Evolutionary conservation across 2,797 vertebrate genomes (phyloP).

Genomic region (Gila robusta): DNA sequence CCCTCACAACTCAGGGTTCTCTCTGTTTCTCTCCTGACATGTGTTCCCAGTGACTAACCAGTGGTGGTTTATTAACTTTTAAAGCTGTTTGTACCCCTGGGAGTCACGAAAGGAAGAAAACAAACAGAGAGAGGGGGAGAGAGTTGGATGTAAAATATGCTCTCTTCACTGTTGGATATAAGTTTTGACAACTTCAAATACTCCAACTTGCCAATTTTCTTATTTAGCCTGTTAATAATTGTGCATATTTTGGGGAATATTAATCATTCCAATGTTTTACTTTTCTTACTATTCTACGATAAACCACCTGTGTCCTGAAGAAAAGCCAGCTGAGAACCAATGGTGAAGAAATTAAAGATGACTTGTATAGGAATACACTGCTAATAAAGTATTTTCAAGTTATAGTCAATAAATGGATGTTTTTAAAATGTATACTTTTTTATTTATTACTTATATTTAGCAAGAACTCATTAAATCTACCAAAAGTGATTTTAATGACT

Average conservation of each 20-base stretch:
- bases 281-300: background rate
- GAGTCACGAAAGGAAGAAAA: conserved; percentile 55
- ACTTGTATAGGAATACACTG: background rate
- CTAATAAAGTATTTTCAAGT: background rate
- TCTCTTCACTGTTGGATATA: conserved; percentile 9
- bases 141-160: background rate
- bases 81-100: conserved; percentile 56
- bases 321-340: background rate
- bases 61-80: conserved; percentile 66
- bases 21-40: conserved; percentile 42
- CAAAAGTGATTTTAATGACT: background rate
- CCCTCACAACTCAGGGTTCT: background rate
- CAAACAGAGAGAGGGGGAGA: conserved; percentile 34
- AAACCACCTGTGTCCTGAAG: background rate
- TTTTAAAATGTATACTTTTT: background rate
- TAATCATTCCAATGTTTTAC: background rate
- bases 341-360: background rate
- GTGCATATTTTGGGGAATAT: background rate
- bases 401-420: background rate
- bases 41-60: conserved; percentile 60
- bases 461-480: background rate
- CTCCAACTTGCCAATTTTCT: background rate
- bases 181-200: conserved; percentile 29
- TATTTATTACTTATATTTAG: background rate
- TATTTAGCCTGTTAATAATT: background rate